Base-by-base conservation (phyloP, 2,797 vertebrate species). In the Glyptemys insculpta region DNA sequence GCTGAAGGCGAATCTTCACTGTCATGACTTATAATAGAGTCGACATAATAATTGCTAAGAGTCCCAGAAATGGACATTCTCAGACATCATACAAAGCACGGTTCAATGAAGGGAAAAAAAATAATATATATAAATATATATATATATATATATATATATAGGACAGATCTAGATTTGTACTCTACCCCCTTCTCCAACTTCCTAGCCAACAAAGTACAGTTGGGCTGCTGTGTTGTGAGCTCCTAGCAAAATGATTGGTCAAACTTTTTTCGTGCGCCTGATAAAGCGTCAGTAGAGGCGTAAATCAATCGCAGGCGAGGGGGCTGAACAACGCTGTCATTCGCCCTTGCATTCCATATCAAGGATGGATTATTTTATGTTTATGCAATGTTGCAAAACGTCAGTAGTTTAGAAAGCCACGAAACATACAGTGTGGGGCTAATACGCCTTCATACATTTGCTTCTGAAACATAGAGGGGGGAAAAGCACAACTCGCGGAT, bases 41-140 rank as follows among this genome's bases (percentile, higher is more conserved):
- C 99, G 98, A 99, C 99, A 98, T 99, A 99, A 96, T 99, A 99
- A 99, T 99, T 99, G 99, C 99, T 99, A 98, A 99, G 98, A 98
- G 99, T 99, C 98, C 99, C 99, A 99, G 99, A 99, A 99, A 99
- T 99, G 98, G 99, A 99, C 99, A 99, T 99, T 98, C 98, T 99
- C 98, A 99, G 99, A 99, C 99, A 99, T 99, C 99, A 99, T 99
- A 99, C 97, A 98, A 98, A 97, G 98, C 98, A 97, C 98, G 98
- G 98, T 98, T 99, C 98, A 99, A 98, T 98, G 98, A 98, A 98
- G 97, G 98, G 98, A 98, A 98, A 98, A 97, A 97, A 94, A 91
- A 50, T 50, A 16, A 50, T 50, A 50, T 50, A 50, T 49, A 49
- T 50, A 50, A 15, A 16, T 50, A 5, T 53, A 54, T 54, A 96